A percentile compares a stretch with the other conserved stretches of the same genome.
Conservation (phyloP, 1,140 invertebrate genomes). For the Spodoptera frugiperda region DNA sequence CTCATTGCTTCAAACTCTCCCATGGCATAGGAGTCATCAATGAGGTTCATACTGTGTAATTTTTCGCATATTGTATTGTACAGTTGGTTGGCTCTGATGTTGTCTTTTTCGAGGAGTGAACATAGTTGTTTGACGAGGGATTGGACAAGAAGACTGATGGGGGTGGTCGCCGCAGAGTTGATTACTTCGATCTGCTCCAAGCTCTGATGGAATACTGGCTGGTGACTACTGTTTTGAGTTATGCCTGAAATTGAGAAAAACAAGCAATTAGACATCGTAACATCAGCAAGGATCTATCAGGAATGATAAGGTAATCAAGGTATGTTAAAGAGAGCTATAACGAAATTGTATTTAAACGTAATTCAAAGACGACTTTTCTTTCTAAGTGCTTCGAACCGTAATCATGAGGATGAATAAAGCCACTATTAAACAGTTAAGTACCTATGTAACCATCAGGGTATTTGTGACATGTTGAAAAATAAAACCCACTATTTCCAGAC, state of each 20-base stretch:
- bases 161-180: constrained; percentile 78
- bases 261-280: no score
- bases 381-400: no score
- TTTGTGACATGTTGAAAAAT: no score
- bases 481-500: no score
- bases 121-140: constrained; percentile 89
- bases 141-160: constrained; percentile 88
- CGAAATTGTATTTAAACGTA: no score
- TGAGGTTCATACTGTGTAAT: constrained; percentile 88
- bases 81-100: constrained; percentile 84
- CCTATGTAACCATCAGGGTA: no score
- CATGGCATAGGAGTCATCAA: constrained; percentile 89
- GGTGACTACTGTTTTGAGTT: constrained; percentile 65
- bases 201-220: constrained; percentile 71
- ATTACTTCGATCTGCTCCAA: constrained; percentile 75
- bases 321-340: no score
- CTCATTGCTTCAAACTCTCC: constrained; percentile 89
- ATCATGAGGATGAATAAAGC: no score
- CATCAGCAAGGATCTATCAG: no score
- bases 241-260: constrained; percentile 69
- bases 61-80: constrained; percentile 89
- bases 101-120: constrained; percentile 87
- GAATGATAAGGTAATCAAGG: no score
- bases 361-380: no score
- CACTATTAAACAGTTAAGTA: no score